Conservation (phyloP, 2,888 invertebrate genomes). For the Ashinkailepas kermadecensis region DNA sequence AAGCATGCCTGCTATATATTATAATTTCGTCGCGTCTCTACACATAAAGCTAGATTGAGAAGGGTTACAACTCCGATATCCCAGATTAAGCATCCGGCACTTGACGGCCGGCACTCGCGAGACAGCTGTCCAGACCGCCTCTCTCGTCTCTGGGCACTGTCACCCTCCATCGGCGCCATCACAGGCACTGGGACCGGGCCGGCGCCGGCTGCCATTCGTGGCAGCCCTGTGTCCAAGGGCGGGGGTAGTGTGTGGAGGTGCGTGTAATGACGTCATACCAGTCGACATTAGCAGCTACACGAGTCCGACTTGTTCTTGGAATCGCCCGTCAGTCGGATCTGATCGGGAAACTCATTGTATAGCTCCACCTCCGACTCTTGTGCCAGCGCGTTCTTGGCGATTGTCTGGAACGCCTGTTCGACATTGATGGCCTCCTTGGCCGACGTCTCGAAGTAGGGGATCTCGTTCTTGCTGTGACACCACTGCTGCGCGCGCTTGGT, state of each 20-base stretch:
- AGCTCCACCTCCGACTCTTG: slow-evolving; percentile 74
- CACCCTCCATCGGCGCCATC: no score
- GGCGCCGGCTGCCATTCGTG: no score
- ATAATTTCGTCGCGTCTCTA: neutral
- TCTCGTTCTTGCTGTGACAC: slow-evolving; percentile 98
- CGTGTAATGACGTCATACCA: no score
- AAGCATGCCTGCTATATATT: neutral
- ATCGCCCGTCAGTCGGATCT: slow-evolving; percentile 63
- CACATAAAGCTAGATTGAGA: neutral
- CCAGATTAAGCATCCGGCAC: neutral
- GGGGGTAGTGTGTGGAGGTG: no score
- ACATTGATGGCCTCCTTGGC: slow-evolving; percentile 99
- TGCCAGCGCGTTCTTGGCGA: slow-evolving; percentile 93
- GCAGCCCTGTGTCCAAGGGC: no score
- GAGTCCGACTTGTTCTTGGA: slow-evolving; percentile 32
- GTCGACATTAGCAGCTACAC: slow-evolving; percentile 24
- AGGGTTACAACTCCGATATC: neutral
- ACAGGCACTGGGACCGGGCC: no score
- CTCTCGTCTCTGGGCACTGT: no score
- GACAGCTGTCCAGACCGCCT: no score
- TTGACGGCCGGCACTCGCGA: no score
- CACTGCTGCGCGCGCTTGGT: slow-evolving; percentile 92
- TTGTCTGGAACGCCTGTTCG: slow-evolving; percentile 91
- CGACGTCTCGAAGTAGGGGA: slow-evolving; percentile 98
- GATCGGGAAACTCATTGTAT: slow-evolving; percentile 92